A percentile compares a stretch with the other conserved stretches of the same genome.
phyloP scores from a whole-genome alignment of 2,888 invertebrate species.

The Pseudolycoriella hygida region DNA sequence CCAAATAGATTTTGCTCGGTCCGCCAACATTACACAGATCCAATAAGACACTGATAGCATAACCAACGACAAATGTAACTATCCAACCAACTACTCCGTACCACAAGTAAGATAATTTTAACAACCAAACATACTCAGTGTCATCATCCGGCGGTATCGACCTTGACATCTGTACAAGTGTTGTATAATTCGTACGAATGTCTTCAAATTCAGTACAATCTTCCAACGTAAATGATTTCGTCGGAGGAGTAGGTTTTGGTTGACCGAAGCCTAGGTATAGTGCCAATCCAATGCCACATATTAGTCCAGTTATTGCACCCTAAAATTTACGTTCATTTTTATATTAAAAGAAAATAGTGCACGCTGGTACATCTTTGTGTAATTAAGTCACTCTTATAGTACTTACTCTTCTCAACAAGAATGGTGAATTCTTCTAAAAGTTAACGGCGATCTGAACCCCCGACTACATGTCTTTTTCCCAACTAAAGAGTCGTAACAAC shows the following conservation, averaged over 20 bases:
- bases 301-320: conserved; percentile 51
- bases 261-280: conserved; percentile 76
- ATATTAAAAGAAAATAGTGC: too few species aligned
- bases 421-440: conserved; percentile 4
- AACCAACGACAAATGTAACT: conserved; percentile 33
- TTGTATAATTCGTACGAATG: not conserved
- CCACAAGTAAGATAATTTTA: conserved; percentile 56
- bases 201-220: conserved; percentile 30
- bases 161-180: conserved; percentile 1
- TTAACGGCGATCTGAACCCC: too few species aligned
- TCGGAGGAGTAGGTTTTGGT: conserved; percentile 43
- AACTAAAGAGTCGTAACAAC: too few species aligned
- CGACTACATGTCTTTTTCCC: too few species aligned
- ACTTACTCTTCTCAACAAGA: too few species aligned
- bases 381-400: too few species aligned
- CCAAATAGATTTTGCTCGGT: conserved; percentile 19
- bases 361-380: too few species aligned
- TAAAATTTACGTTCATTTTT: too few species aligned
- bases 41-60: conserved; percentile 23
- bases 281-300: conserved; percentile 44
- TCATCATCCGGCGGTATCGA: not conserved
- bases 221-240: conserved; percentile 37
- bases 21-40: conserved; percentile 22
- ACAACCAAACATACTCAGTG: conserved; percentile 29
- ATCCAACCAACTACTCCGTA: conserved; percentile 39